These are phyloP conservation scores for Ia io DNA, from an alignment of 2,113 vertebrate species.

Conservation along the genomic window DNA sequence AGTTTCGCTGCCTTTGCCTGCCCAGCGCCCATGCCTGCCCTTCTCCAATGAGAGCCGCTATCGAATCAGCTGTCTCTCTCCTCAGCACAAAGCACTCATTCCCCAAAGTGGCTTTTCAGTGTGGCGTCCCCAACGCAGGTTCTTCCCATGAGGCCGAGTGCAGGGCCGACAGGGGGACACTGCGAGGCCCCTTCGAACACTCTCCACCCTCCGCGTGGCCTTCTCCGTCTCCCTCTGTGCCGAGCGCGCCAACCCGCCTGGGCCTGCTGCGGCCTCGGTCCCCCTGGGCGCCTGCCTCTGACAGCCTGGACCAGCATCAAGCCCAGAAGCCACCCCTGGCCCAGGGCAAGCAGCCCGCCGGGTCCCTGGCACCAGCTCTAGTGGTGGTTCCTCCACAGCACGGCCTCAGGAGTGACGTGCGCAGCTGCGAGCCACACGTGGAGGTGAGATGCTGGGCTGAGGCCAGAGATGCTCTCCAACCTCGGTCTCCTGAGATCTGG, in stretches of 20 bases:
- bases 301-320: background rate
- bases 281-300: background rate
- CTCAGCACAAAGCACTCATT: rapidly evolving
- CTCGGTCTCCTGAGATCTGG: background rate
- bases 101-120: background rate
- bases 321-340: background rate
- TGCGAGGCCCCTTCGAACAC: background rate
- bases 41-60: background rate
- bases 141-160: background rate
- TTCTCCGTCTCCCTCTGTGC: background rate
- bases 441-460: background rate
- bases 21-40: background rate
- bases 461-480: background rate
- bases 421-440: rapidly evolving
- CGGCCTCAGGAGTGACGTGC: rapidly evolving
- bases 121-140: background rate
- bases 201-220: background rate
- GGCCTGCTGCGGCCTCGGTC: background rate
- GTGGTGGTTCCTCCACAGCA: background rate
- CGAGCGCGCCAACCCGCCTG: background rate
- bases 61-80: background rate
- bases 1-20: background rate
- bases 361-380: background rate
- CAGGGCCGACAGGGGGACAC: background rate
- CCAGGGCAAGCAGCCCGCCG: background rate